Base-by-base conservation (phyloP, 30 jellyfish, hydroid and myxozoan genomes). In the Clytia hemisphaerica region DNA sequence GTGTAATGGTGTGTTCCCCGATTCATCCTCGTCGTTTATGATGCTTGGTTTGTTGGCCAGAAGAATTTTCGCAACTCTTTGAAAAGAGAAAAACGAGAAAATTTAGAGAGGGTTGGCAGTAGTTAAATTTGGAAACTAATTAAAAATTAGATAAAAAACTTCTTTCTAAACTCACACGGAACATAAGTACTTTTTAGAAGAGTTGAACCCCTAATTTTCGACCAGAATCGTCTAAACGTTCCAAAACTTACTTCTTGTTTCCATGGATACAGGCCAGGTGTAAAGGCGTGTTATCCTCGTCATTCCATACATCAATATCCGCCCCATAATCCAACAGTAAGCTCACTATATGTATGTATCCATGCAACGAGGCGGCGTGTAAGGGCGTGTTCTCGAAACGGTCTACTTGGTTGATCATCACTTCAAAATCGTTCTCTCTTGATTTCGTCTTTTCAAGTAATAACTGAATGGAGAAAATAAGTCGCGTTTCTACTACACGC, bases 1-100 rank as follows among this genome's bases (percentile, higher is more conserved):
- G 28, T 82, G 94, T 35, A 82, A 32, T 1, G 94, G 80, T n/a
- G 90, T 82, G 44, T 82, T 82, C 42, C 85, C 89, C 5, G 84
- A 62, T 44, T 82, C 94, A 34, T 74, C 94, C 19, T 31, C 83
- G 14, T 73, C 79, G 84, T 70, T 82, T 30, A 82, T 80, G 59
- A 72, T 62, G 44, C 79, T 37, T 64, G 94, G 79, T 35, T 74
- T 73, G 29, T 57, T 74, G 64, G 48, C 47, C 18, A 82, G 79
- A 10, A 82, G 42, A 24, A 61, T 77, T 18, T 47, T 75, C 2
- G 71, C 84, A 22, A 82, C 93, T 45, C 93, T 80, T 28, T 29
- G 37, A 75, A 24, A 28, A 4, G 5, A 4, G 47, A 15, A 64
- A 19, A 40, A n/a, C n/a, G n/a, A n/a, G n/a, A n/a, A n/a, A n/a